These are phyloP conservation scores for Uromys caudimaculatus DNA, from an alignment of 2,797 vertebrate genomes.

Conservation along the genomic window DNA sequence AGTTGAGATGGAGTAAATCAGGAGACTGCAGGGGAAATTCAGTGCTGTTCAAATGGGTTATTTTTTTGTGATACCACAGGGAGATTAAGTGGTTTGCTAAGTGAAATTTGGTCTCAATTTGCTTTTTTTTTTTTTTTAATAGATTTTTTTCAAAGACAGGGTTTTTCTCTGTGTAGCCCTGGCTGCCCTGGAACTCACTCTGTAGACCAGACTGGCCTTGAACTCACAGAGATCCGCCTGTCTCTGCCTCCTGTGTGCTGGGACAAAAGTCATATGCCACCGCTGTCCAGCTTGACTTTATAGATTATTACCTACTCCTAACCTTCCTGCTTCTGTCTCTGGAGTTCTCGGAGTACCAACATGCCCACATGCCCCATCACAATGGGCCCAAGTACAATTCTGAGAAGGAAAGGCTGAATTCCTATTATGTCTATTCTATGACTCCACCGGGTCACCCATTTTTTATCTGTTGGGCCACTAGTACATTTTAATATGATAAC, in stretches of 20 bases:
- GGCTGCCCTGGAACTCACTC: not conserved
- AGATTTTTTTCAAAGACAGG: not conserved
- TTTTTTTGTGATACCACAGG: not conserved
- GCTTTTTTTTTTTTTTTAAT: not conserved
- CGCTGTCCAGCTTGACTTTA: not conserved
- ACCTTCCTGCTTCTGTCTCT: not conserved
- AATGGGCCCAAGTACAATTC: not conserved
- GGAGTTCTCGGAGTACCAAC: not conserved
- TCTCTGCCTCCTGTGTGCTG: not conserved
- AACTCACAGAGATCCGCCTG: not conserved
- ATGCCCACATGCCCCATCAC: not conserved
- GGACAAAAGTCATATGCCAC: not conserved
- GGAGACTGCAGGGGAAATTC: conserved; percentile 40
- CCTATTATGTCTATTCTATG: not conserved
- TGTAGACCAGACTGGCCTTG: not conserved
- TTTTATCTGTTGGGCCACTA: not conserved
- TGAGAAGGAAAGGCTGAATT: conserved; percentile 31
- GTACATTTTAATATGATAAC: not conserved
- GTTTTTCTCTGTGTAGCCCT: not conserved
- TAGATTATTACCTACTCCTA: not conserved
- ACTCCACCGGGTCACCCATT: conserved; percentile 35
- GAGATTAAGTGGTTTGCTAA: conserved; percentile 19
- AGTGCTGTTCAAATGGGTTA: conserved; percentile 18
- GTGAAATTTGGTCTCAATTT: not conserved
- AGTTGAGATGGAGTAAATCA: not conserved